Evolutionary conservation across 2,888 invertebrate species (phyloP).

Genomic region (Drosophila histrio): DNA sequence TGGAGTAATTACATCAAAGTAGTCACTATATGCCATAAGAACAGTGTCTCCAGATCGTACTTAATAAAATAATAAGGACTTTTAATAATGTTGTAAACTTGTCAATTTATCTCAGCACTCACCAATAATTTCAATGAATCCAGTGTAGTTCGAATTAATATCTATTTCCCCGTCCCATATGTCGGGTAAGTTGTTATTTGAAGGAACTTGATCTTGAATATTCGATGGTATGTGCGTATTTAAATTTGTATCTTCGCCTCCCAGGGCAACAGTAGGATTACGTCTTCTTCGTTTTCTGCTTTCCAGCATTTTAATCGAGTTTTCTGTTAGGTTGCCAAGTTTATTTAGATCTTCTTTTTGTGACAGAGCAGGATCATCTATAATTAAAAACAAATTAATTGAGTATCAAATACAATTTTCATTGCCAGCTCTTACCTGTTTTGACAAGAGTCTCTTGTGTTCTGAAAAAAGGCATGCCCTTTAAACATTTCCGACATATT

Average conservation of each 20-base stretch:
- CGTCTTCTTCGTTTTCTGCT: conserved; percentile 67
- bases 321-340: conserved; percentile 78
- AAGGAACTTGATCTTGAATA: conserved; percentile 11
- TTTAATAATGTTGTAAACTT: neutral
- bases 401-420: neutral
- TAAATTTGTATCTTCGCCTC: conserved; percentile 51
- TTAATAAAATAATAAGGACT: conserved; percentile 40
- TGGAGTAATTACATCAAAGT: conserved; percentile 89
- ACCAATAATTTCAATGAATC: conserved; percentile 93
- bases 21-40: conserved; percentile 90
- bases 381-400: neutral
- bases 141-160: conserved; percentile 91
- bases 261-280: conserved; percentile 75
- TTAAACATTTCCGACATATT: conserved; percentile 79
- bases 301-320: conserved; percentile 79
- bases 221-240: conserved; percentile 9
- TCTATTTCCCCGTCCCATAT: conserved; percentile 91
- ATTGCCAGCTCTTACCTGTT: conserved; percentile 13
- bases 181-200: conserved; percentile 52
- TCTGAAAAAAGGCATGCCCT: conserved; percentile 64
- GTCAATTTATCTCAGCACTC: conserved; percentile 74
- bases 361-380: conserved; percentile 45
- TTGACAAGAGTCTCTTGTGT: conserved; percentile 25
- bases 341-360: conserved; percentile 77
- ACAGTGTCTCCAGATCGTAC: conserved; percentile 82